Conservation (phyloP, 1,140 invertebrate species). For the Brachionus rotundiformis region DNA sequence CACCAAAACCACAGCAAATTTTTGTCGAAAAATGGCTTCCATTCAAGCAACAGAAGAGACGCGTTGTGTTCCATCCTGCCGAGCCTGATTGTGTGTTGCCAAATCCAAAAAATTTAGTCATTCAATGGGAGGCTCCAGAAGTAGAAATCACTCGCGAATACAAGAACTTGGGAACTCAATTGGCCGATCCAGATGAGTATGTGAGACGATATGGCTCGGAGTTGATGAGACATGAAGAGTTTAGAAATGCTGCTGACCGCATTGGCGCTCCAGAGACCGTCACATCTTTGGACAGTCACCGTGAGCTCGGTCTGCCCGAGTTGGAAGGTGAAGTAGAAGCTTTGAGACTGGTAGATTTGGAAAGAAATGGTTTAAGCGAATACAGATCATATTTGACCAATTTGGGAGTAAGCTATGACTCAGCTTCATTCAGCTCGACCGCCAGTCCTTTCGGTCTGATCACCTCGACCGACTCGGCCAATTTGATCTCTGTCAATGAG, state of each 20-base stretch:
- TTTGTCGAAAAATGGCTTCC: conserved; percentile 52
- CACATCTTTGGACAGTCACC: neutral
- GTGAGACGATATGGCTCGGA: conserved; percentile 14
- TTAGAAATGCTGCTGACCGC: neutral
- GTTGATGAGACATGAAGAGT: conserved; percentile 27
- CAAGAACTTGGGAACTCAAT: conserved; percentile 34
- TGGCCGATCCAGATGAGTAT: conserved; percentile 31
- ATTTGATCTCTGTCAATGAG: neutral
- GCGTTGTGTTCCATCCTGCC: conserved; percentile 21
- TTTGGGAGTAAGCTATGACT: neutral
- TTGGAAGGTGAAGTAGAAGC: conserved; percentile 45
- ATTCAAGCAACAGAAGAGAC: conserved; percentile 38
- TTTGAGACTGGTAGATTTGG: conserved; percentile 35
- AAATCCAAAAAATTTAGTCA: conserved; percentile 51
- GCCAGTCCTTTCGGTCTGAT: conserved; percentile 20
- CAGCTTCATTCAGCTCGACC: neutral
- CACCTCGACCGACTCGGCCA: neutral
- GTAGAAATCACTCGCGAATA: neutral
- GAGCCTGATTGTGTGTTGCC: neutral
- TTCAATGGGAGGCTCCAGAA: conserved; percentile 51
- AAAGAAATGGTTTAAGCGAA: conserved; percentile 24
- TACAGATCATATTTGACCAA: conserved; percentile 13
- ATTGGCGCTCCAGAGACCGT: conserved; percentile 3
- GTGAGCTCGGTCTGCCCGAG: conserved; percentile 28
- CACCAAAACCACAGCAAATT: conserved; percentile 50